These are phyloP conservation scores for Excalfactoria chinensis DNA, from an alignment of 2,113 vertebrate species.

Conservation along the genomic window DNA sequence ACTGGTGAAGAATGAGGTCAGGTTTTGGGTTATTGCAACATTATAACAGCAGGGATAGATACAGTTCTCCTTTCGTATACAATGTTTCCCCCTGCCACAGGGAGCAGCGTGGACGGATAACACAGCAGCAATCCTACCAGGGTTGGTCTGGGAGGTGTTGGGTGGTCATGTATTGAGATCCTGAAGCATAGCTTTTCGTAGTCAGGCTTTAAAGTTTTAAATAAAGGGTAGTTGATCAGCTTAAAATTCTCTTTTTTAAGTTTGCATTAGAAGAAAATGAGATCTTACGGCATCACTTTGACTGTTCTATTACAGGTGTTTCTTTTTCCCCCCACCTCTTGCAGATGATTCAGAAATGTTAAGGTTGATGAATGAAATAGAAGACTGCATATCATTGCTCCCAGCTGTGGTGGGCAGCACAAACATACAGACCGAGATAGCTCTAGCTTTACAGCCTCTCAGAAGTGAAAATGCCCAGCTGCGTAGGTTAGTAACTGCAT, in stretches of 20 bases:
- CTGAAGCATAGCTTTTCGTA: neutral
- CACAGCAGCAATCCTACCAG: neutral
- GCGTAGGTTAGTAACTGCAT: slow-evolving; percentile 78
- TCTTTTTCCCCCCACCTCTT: neutral
- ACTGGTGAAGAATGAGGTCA: neutral
- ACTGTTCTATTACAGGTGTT: neutral
- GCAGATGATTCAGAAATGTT: slow-evolving; percentile 82
- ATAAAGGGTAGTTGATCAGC: neutral
- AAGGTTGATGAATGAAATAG: slow-evolving; percentile 82
- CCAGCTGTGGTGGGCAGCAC: slow-evolving; percentile 65
- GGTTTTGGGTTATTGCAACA: neutral
- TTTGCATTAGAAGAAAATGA: neutral
- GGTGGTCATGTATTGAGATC: neutral
- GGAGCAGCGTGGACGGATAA: neutral
- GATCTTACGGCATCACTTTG: neutral
- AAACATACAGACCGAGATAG: slow-evolving; percentile 80
- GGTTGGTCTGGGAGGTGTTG: neutral
- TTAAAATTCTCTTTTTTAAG: too few relatives aligned
- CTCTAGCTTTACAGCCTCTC: slow-evolving; percentile 81
- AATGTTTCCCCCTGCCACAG: neutral
- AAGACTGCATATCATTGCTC: slow-evolving; percentile 78
- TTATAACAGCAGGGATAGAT: neutral
- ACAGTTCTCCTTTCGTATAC: neutral
- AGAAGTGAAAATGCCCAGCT: slow-evolving; percentile 86
- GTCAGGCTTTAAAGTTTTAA: neutral